A percentile compares a stretch with the other conserved stretches of the same genome.
These are phyloP conservation scores for Odontocolon sp. DNA, from an alignment of 2,888 invertebrate species.

Conservation along the genomic window DNA sequence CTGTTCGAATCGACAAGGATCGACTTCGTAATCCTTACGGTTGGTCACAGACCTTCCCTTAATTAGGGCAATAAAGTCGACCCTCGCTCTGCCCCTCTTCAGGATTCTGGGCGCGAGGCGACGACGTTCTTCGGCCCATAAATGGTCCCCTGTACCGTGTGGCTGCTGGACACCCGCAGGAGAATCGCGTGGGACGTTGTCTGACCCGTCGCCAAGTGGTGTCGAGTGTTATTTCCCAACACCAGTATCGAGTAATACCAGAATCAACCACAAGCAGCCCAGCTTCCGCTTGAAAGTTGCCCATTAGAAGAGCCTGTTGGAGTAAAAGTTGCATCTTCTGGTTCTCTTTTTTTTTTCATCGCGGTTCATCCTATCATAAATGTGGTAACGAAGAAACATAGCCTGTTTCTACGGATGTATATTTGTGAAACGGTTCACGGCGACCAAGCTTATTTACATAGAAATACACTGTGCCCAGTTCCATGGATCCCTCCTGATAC, in stretches of 20 bases:
- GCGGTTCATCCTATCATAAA: slow-evolving; percentile 34
- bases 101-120: slow-evolving; percentile 13
- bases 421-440: slow-evolving; percentile 34
- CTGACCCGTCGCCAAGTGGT: slow-evolving; percentile 26
- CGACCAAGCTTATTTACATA: slow-evolving; percentile 47
- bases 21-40: background rate
- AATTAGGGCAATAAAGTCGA: slow-evolving; percentile 48
- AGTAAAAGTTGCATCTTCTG: background rate
- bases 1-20: slow-evolving; percentile 17
- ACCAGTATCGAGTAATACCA: background rate
- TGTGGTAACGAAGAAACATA: slow-evolving; percentile 22
- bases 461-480: slow-evolving; percentile 16
- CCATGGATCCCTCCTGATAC: slow-evolving; percentile 28
- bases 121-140: slow-evolving; percentile 62
- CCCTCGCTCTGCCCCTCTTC: background rate
- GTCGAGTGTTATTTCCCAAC: slow-evolving; percentile 21
- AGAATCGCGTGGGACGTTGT: slow-evolving; percentile 71
- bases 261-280: background rate
- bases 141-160: slow-evolving; percentile 66
- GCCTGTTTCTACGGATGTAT: background rate
- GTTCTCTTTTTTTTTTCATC: background rate
- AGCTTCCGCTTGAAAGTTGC: background rate
- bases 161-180: no score
- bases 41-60: slow-evolving; percentile 16
- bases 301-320: background rate